Percentiles rank a stretch among this genome's conserved stretches.
phyloP scores from a whole-genome alignment of 92 coral and sea anemone species.

The Blastomussa wellsi region DNA sequence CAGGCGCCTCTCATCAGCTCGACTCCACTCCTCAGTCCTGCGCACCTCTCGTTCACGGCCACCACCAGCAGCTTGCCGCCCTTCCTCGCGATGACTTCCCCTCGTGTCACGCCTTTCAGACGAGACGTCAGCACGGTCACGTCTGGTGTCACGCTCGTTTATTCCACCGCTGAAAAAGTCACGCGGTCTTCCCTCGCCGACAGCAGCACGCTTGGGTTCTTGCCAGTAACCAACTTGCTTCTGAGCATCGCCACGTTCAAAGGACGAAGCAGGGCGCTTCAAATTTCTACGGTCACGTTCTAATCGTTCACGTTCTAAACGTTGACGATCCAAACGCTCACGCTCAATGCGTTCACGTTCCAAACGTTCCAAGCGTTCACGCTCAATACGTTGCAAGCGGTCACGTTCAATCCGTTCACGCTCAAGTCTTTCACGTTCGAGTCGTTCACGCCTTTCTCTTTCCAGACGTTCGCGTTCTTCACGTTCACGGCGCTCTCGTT shows the following conservation, averaged over 20 bases:
- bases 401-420: constrained; percentile 89
- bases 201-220: constrained; percentile 89
- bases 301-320: constrained; percentile 77
- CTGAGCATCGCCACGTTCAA: constrained; percentile 68
- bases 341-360: constrained; percentile 84
- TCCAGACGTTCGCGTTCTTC: constrained; percentile 87
- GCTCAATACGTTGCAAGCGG: constrained; percentile 91
- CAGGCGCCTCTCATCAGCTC: constrained; percentile 53
- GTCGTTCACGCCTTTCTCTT: constrained; percentile 92
- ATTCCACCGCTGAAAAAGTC: constrained; percentile 84
- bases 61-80: constrained; percentile 50
- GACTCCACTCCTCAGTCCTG: constrained; percentile 62
- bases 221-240: constrained; percentile 95
- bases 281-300: constrained; percentile 93
- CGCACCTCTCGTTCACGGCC: constrained; percentile 60
- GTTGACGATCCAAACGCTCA: constrained; percentile 87
- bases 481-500: constrained; percentile 80
- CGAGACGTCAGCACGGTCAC: constrained; percentile 63
- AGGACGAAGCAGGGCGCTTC: constrained; percentile 83
- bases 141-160: constrained; percentile 74
- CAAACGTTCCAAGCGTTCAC: constrained; percentile 89
- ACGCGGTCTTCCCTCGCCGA: constrained; percentile 72
- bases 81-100: constrained; percentile 87
- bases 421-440: constrained; percentile 90
- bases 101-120: constrained; percentile 85